Base-by-base conservation (phyloP, 2,888 invertebrate genomes). In the Drosophila subquinaria region DNA sequence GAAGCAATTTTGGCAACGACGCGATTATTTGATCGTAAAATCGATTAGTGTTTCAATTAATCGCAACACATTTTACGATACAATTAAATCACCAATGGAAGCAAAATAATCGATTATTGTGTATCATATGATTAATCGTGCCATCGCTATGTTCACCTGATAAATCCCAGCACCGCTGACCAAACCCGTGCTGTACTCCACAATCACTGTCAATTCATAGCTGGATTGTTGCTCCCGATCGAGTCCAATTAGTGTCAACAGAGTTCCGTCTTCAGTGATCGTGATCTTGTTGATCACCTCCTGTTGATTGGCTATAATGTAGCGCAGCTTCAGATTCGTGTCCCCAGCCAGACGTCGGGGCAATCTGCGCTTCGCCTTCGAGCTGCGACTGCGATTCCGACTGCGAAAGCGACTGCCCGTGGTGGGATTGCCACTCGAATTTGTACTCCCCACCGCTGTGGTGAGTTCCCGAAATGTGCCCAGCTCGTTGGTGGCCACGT, bases 231-330 rank as follows among this genome's bases (percentile, higher is more conserved):
- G 94, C 93, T 97, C 97, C 77, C 97, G 94, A 91, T 97, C 97
- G 56, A 97, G 93, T 20, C 96, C 95, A 71, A 94, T 95, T 59
- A 96, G 94, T 0, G 97, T 96, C 90, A 95, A 96, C n/a, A 97
- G 94, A 0, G 96, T 95, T 33, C 97, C 97, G 90, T 97, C 96
- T 76, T 92, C 94, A 90, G 96, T 96, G 38, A 97, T 96, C 35
- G 95, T 95, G 76, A 97, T 96, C 87, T 95, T 95, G 85, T 97
- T 96, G 17, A 95, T 94, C 4, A 97, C 95, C 90, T 97, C 97
- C 84, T 96, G 95, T 87, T 96, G 96, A 92, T 97, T 97, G 40
- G 97, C 97, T 73, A 97, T 96, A 23, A 96, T 94, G 81, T 96
- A 97, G 74, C 95, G 94, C 45, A 96, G 93, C 76, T 94, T 95